A percentile compares a stretch with the other conserved stretches of the same genome.
phyloP scores from a whole-genome alignment of 2,888 invertebrate species.

The Drosophila koepferae region DNA sequence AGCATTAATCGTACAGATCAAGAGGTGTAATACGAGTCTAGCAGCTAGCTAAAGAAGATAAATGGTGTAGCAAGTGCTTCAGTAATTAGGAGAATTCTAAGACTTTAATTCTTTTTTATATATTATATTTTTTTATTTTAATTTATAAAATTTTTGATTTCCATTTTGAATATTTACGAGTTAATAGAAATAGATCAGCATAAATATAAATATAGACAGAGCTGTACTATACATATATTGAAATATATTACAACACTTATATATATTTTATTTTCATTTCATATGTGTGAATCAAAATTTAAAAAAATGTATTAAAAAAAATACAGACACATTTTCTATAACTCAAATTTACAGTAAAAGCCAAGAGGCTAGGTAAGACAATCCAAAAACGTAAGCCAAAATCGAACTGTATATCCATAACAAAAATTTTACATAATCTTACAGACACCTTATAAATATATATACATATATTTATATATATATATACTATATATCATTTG shows the following conservation, averaged over 20 bases:
- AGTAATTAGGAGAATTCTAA: background rate
- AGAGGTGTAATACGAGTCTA: background rate
- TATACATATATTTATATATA: constrained; percentile 20
- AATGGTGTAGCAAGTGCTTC: background rate
- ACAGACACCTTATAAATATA: constrained; percentile 31
- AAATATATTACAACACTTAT: constrained; percentile 1
- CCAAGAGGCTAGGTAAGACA: constrained; percentile 63
- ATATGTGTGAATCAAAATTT: constrained; percentile 5
- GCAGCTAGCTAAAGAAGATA: background rate
- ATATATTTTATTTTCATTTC: constrained; percentile 10
- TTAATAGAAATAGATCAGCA: background rate
- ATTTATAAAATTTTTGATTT: background rate
- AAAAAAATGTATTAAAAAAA: constrained; percentile 7
- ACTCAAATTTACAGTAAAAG: constrained; percentile 59
- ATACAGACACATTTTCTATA: constrained; percentile 38
- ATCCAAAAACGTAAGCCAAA: constrained; percentile 53
- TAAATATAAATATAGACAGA: background rate
- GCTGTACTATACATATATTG: background rate
- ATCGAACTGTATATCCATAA: constrained; percentile 31
- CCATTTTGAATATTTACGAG: background rate
- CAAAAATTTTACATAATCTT: constrained; percentile 26
- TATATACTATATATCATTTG: constrained; percentile 23
- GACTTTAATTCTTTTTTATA: background rate
- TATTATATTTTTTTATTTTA: background rate
- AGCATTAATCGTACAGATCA: constrained; percentile 42